Base-by-base conservation (phyloP, 2,797 vertebrate genomes). In the Babyrousa celebensis region DNA sequence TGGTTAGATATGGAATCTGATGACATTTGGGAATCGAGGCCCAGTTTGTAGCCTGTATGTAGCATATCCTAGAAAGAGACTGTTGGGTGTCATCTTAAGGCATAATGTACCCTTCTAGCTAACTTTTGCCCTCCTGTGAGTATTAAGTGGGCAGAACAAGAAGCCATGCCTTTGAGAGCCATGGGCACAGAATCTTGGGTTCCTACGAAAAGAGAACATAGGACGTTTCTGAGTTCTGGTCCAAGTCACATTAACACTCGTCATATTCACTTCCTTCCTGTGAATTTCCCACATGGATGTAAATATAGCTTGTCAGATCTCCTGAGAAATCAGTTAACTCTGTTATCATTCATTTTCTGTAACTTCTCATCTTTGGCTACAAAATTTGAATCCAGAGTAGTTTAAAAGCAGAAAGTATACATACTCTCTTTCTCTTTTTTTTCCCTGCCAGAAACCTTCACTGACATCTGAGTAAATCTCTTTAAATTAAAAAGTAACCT, bases 381-480 rank as follows among this genome's bases (percentile, higher is more conserved):
- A 75, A 85, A 88, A 62, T 72, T 62, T 92, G 68, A 87, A 70
- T 68, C 23, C 58, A 74, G 32, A 65, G 56, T 72, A 77, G 74
- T 20, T 75, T 77, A 91, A 89, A 86, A 60, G 60, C 20, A 86
- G n/a, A 72, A 85, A 89, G 32, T 85, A 6, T 70, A 1, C n/a
- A 4, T 68, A 12, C 77, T 89, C 27, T 60, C 17, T 88, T 18
- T 70, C n/a, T 29, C 18, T 27, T 40, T 40, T 62, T 89, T 72
- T 91, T 36, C 12, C 20, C 82, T 40, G 12, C 32, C 14, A 82
- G 60, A 90, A 90, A 58, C 32, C 27, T 71, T 63, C n/a, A 40
- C 27, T 85, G 70, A 88, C 75, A 71, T 75, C 43, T 77, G 92
- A 96, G 17, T 91, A 67, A 93, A 32, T 56, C 29, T 79, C 96